Evolutionary conservation across 2,113 vertebrate species (phyloP).

Genomic region (Pongo abelii): DNA sequence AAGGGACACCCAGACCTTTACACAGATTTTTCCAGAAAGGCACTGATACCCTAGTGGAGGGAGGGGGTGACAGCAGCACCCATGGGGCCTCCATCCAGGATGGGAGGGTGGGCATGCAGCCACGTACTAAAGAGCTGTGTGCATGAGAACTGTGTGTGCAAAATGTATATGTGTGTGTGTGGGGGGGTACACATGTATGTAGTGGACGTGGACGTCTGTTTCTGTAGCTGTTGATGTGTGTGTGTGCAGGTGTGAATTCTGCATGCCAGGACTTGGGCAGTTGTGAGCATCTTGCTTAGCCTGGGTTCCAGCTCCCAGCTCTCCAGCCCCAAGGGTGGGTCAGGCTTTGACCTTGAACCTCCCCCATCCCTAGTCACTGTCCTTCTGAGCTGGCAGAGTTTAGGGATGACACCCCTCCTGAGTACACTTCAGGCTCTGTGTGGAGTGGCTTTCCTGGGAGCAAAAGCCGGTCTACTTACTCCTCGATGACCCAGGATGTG

Average conservation of each 20-base stretch:
- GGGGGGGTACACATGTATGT: fast-evolving
- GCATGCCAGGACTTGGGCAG: neutral
- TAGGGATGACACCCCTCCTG: neutral
- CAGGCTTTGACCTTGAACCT: neutral
- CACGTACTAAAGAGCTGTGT: no score
- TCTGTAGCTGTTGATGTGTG: neutral
- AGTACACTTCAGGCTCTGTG: neutral
- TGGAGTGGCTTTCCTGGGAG: neutral
- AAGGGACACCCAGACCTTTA: neutral
- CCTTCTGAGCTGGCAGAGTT: neutral
- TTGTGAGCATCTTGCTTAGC: neutral
- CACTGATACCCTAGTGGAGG: neutral
- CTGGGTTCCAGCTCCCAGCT: neutral
- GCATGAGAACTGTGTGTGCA: neutral
- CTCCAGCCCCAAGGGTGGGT: neutral
- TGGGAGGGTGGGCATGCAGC: no score
- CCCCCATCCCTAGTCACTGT: neutral
- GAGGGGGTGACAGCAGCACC: neutral
- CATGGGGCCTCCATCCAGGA: neutral
- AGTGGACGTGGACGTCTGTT: neutral
- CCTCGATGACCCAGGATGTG: conserved; percentile 1
- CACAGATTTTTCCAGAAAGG: neutral
- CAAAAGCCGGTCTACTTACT: neutral
- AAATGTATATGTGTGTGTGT: neutral
- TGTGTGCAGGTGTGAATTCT: neutral